These are phyloP conservation scores for Poecilia latipinna DNA, from an alignment of 2,113 vertebrate genomes.

Conservation along the genomic window DNA sequence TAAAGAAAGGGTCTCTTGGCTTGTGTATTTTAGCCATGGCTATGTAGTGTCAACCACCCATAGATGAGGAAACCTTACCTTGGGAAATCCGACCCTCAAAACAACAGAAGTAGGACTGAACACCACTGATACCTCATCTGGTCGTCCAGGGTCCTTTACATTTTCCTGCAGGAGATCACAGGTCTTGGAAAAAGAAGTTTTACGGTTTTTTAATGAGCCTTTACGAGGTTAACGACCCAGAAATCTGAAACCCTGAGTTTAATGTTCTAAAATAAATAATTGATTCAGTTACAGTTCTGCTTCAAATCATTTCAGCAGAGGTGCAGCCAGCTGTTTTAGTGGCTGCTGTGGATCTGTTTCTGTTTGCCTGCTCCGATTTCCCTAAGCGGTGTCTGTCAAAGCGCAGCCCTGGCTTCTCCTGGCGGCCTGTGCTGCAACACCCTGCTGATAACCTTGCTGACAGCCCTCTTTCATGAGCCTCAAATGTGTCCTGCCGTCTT, in stretches of 20 bases:
- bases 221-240: constrained; percentile 60
- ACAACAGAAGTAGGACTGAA: constrained; percentile 28
- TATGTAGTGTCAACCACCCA: constrained; percentile 31
- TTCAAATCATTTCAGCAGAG: constrained; percentile 16
- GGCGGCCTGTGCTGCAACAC: constrained; percentile 48
- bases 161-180: constrained; percentile 58
- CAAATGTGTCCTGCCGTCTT: constrained; percentile 56
- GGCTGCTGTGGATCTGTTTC: constrained; percentile 13
- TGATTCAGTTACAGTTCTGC: constrained; percentile 54
- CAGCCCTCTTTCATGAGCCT: constrained; percentile 69
- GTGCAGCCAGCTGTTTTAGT: constrained; percentile 46
- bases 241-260: constrained; percentile 52
- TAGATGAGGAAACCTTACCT: constrained; percentile 31
- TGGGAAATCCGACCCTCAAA: constrained; percentile 44
- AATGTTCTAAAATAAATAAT: constrained; percentile 68
- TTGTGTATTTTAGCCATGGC: not conserved
- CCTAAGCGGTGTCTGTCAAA: constrained; percentile 25
- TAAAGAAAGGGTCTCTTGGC: constrained; percentile 4
- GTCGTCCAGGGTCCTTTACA: constrained; percentile 26
- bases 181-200: constrained; percentile 45
- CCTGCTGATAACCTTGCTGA: constrained; percentile 73
- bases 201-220: constrained; percentile 69
- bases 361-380: constrained; percentile 20
- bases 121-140: constrained; percentile 62
- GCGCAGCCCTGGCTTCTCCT: constrained; percentile 28